These are phyloP conservation scores for Isaurus tuberculatus DNA, from an alignment of 92 coral and sea anemone species.

Conservation along the genomic window DNA sequence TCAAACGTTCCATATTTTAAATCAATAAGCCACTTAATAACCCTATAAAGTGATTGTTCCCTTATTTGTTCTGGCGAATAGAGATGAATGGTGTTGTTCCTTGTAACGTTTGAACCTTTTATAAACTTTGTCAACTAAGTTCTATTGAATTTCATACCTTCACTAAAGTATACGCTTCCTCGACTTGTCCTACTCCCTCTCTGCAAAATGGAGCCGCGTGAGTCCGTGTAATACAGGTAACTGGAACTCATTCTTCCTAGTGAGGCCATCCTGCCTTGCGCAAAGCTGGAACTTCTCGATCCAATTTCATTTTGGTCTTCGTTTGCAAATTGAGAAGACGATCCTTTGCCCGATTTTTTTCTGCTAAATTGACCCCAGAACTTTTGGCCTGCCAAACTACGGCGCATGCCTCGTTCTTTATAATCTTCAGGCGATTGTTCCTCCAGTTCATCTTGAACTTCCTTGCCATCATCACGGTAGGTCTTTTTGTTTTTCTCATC, in stretches of 20 bases:
- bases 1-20: too few species aligned
- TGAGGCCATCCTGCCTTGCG: slow-evolving; percentile 2
- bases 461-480: neutral
- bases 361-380: slow-evolving; percentile 43
- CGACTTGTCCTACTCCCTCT: slow-evolving; percentile 46
- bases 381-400: slow-evolving; percentile 14
- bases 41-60: too few species aligned
- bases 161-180: slow-evolving; percentile 40
- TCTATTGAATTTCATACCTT: slow-evolving; percentile 32
- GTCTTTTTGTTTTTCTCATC: neutral
- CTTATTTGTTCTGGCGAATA: too few species aligned
- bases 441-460: neutral
- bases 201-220: slow-evolving; percentile 30
- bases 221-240: slow-evolving; percentile 31
- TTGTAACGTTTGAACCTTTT: too few species aligned
- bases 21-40: too few species aligned
- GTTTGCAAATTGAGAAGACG: neutral
- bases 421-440: neutral
- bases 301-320: neutral
- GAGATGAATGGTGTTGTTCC: too few species aligned
- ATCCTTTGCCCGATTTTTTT: slow-evolving; percentile 13
- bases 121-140: too few species aligned
- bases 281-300: slow-evolving; percentile 38
- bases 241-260: slow-evolving; percentile 39
- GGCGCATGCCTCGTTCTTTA: neutral